Conservation (phyloP, 2,113 vertebrate genomes). For the Leiothrix lutea region DNA sequence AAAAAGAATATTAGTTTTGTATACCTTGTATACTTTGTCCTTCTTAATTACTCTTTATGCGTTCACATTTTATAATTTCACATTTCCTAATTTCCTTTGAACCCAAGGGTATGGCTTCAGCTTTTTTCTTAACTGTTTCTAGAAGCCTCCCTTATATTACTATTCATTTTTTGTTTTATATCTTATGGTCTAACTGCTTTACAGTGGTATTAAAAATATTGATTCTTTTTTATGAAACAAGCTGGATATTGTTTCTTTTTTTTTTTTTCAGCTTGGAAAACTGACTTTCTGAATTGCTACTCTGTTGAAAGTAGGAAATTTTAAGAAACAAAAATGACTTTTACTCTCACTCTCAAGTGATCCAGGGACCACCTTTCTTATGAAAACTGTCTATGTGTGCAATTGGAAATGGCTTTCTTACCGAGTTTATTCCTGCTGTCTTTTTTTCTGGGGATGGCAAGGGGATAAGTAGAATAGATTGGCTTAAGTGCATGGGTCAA, state of each 20-base stretch:
- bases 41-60: not conserved
- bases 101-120: not conserved
- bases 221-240: not conserved
- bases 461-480: not conserved
- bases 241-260: not conserved
- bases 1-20: not conserved
- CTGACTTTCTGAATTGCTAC: not conserved
- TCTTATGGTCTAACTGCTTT: not conserved
- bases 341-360: not conserved
- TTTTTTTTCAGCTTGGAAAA: not conserved
- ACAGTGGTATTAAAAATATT: not conserved
- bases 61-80: not conserved
- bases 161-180: not conserved
- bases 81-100: not conserved
- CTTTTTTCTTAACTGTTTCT: not conserved
- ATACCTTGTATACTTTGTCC: not conserved
- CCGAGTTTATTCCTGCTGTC: not conserved
- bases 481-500: not conserved
- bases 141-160: not conserved
- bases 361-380: not conserved
- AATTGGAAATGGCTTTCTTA: not conserved
- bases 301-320: not conserved
- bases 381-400: not conserved
- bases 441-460: accelerated
- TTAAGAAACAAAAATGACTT: not conserved